Base-by-base conservation (phyloP, 2,888 invertebrate species). In the Xylota segnis region DNA sequence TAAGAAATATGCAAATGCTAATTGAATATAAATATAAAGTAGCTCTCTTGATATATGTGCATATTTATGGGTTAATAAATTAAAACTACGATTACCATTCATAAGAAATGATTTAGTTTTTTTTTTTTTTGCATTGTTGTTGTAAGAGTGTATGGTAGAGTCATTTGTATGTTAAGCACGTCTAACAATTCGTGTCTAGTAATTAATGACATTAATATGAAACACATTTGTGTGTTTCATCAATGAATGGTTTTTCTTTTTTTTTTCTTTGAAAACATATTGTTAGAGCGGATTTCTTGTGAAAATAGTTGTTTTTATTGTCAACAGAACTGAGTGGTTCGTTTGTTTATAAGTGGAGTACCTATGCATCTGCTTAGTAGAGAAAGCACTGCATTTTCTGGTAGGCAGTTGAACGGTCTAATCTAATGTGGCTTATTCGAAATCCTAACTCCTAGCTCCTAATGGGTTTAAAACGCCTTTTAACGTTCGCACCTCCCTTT, bases 101-200 rank as follows among this genome's bases (percentile, higher is more conserved):
- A 32, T 50, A 9, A n/a, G 29, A 14, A 65, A 65, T 40, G 43
- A n/a, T 32, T 47, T 47, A 7, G 32, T 63, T 63, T 63, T 40
- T 58, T 37, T 45, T 63, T 14, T 52, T 47, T 10, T 12, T 23
- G 23, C 47, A 34, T 58, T 59, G n/a, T 59, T 23, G 45, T 29
- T 71, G 59, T 27, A 14, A 34, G 10, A 58, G 23, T 58, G 50
- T 66, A 76, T 50, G 16, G 59, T 52, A 59, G 32, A 14, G 18
- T 34, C 14, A 63, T 63, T 63, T 63, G 63, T 47, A 63, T 63
- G 63, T 32, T 32, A 45, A 63, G 63, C 63, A 47, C 27, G 74
- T 43, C 43, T 54, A 52, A 54, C 63, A 63, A 47, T 59, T 71
- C 47, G 58, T 47, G 47, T 50, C 45, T 59, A 71, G 34, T 71